phyloP scores from a whole-genome alignment of 1,140 invertebrate genomes.

The Lanistes nyassanus region DNA sequence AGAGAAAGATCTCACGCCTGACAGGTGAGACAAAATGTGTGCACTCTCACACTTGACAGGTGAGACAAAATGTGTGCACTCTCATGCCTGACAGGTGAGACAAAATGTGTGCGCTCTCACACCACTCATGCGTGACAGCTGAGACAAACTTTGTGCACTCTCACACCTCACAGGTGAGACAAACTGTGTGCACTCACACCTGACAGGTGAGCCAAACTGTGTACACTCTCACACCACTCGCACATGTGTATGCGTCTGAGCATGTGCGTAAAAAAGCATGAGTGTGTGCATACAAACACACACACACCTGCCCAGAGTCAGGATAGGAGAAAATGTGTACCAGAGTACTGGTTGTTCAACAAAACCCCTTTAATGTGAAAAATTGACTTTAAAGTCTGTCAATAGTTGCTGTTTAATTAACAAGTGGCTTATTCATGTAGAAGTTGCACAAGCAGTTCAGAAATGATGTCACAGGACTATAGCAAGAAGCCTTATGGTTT shows the following conservation, averaged over 20 bases:
- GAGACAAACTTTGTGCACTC: constrained; percentile 42
- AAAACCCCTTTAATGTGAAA: no score
- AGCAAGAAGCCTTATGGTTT: no score
- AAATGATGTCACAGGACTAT: no score
- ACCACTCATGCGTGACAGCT: constrained; percentile 79
- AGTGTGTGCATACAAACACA: background rate
- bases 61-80: constrained; percentile 44
- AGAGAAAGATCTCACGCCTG: constrained; percentile 95
- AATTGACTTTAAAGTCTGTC: no score
- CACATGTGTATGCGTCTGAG: background rate
- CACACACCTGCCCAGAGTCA: background rate
- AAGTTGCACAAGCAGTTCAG: no score
- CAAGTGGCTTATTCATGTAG: no score
- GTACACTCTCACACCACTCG: constrained; percentile 77
- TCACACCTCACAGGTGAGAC: constrained; percentile 82
- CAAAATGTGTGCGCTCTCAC: constrained; percentile 64
- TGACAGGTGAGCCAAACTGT: constrained; percentile 70
- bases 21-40: constrained; percentile 66
- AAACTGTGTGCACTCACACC: constrained; percentile 74
- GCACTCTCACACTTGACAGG: constrained; percentile 84
- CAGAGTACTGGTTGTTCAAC: no score
- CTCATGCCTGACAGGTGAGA: constrained; percentile 82
- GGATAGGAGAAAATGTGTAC: no score
- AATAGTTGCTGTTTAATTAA: no score
- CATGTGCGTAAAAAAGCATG: background rate